Conservation (phyloP, 1,140 invertebrate genomes). For the Pseudoatta argentina region DNA sequence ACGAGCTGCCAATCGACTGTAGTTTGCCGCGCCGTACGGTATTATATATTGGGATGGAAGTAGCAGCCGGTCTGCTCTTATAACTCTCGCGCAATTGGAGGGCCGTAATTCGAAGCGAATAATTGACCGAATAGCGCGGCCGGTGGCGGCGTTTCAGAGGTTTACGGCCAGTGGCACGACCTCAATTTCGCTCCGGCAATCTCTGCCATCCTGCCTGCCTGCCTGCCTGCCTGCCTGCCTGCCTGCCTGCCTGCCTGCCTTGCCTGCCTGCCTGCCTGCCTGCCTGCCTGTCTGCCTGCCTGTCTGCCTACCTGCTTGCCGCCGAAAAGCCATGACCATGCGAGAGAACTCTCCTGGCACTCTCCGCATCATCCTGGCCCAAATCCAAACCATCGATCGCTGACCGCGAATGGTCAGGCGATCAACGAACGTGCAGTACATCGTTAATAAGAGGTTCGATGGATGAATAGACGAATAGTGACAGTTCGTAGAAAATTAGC, state of each 20-base stretch:
- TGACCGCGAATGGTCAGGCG: slow-evolving; percentile 31
- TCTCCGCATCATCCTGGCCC: slow-evolving; percentile 54
- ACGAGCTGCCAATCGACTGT: slow-evolving; percentile 64
- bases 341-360: slow-evolving; percentile 20
- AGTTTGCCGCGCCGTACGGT: slow-evolving; percentile 20
- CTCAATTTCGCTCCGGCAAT: slow-evolving; percentile 71
- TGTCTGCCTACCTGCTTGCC: slow-evolving; percentile 3
- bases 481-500: slow-evolving; percentile 24
- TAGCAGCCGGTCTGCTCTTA: slow-evolving; percentile 62
- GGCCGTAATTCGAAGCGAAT: slow-evolving; percentile 72
- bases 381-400: slow-evolving; percentile 64
- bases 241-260: neutral
- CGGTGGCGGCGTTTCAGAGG: slow-evolving; percentile 70
- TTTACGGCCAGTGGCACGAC: slow-evolving; percentile 70
- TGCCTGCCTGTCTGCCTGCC: neutral
- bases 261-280: neutral
- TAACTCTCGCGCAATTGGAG: slow-evolving; percentile 69
- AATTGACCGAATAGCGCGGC: slow-evolving; percentile 70
- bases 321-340: slow-evolving; percentile 45
- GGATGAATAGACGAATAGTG: slow-evolving; percentile 11
- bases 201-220: slow-evolving; percentile 33
- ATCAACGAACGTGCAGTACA: slow-evolving; percentile 42
- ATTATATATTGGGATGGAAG: slow-evolving; percentile 51
- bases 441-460: slow-evolving; percentile 24
- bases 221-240: neutral